phyloP scores from a whole-genome alignment of 2,113 vertebrate species.

The Menidia beryllina region DNA sequence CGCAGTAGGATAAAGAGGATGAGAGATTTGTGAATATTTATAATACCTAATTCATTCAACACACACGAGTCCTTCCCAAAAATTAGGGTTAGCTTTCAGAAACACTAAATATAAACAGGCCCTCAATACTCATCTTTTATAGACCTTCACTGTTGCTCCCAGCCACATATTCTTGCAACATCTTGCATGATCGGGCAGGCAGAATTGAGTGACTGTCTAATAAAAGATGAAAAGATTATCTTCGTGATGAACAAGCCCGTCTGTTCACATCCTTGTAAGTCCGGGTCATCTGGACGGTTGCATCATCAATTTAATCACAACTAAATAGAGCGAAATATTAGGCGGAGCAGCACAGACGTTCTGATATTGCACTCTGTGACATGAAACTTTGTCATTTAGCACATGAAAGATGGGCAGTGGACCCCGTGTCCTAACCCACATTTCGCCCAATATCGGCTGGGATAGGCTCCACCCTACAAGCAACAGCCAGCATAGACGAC shows the following conservation, averaged over 20 bases:
- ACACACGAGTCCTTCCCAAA: conserved; percentile 37
- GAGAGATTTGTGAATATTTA: conserved; percentile 65
- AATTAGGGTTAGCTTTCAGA: conserved; percentile 52
- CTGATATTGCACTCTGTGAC: conserved; percentile 24
- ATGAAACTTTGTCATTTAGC: too few relatives aligned
- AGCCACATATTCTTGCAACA: not conserved
- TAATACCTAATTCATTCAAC: conserved; percentile 52
- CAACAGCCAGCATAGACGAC: too few relatives aligned
- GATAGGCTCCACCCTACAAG: too few relatives aligned
- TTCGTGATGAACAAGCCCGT: conserved; percentile 64
- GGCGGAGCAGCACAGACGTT: conserved; percentile 9
- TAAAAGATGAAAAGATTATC: conserved; percentile 74
- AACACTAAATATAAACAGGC: conserved; percentile 49
- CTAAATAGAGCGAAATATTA: conserved; percentile 52
- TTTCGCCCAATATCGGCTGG: too few relatives aligned
- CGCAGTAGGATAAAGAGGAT: conserved; percentile 42
- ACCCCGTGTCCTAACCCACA: too few relatives aligned
- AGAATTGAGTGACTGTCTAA: conserved; percentile 53
- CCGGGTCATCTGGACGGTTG: conserved; percentile 72
- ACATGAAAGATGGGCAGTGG: too few relatives aligned
- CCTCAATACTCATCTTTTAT: not conserved
- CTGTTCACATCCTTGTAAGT: conserved; percentile 76
- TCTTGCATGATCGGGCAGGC: not conserved
- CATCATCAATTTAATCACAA: conserved; percentile 78
- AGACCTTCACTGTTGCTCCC: not conserved